Conservation (phyloP, 2,888 invertebrate species). For the Baronia brevicornis region DNA sequence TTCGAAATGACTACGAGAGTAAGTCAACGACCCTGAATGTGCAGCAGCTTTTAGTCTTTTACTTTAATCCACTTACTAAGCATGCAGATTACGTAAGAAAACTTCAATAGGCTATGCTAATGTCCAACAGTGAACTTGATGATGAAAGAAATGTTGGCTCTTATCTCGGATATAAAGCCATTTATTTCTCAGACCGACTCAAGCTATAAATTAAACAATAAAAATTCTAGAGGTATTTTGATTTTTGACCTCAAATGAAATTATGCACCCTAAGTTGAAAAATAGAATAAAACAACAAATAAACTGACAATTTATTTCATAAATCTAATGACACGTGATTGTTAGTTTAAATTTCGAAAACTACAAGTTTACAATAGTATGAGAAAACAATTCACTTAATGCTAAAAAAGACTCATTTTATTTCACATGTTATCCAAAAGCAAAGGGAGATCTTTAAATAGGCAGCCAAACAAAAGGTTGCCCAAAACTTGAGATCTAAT, state of each 20-base stretch:
- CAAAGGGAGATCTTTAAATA: slow-evolving; percentile 59
- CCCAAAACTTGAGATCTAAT: slow-evolving; percentile 67
- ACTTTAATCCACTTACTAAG: too few species aligned
- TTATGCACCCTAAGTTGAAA: slow-evolving; percentile 5
- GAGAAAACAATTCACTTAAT: slow-evolving; percentile 35
- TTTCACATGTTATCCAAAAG: slow-evolving; percentile 47
- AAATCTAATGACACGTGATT: slow-evolving; percentile 47
- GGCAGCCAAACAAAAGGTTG: slow-evolving; percentile 40
- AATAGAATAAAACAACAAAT: slow-evolving; percentile 20
- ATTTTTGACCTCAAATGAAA: background rate
- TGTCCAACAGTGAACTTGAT: too few species aligned
- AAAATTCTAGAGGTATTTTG: background rate
- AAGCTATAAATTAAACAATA: background rate
- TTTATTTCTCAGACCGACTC: too few species aligned
- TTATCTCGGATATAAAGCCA: too few species aligned
- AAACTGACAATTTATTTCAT: slow-evolving; percentile 51
- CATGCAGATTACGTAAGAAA: too few species aligned
- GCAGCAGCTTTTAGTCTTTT: too few species aligned
- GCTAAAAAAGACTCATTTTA: slow-evolving; percentile 38
- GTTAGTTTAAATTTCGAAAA: slow-evolving; percentile 45
- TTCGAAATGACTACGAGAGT: too few species aligned
- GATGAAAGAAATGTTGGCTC: too few species aligned
- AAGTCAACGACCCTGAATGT: too few species aligned
- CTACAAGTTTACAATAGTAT: slow-evolving; percentile 31
- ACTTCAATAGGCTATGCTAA: too few species aligned